Conservation (phyloP, 2,888 invertebrate species). For the Tenthredo distinguenda region DNA sequence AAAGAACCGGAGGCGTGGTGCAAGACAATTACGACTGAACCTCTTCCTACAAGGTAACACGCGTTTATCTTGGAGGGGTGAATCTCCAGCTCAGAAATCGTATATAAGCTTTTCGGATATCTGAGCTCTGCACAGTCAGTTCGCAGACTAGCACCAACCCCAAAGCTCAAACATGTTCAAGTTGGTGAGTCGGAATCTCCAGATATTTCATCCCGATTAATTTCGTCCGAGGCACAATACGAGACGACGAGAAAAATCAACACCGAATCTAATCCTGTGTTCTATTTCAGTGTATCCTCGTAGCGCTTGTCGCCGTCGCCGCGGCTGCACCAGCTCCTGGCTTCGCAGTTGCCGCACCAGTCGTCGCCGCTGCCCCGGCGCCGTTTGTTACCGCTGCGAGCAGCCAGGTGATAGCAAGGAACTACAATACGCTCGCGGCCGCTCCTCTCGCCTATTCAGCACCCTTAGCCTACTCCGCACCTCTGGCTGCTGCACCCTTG, state of each 20-base stretch:
- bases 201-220: background rate
- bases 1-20: slow-evolving; percentile 41
- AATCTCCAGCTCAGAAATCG: background rate
- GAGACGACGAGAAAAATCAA: background rate
- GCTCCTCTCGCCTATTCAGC: slow-evolving; percentile 78
- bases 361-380: slow-evolving; percentile 64
- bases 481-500: slow-evolving; percentile 72
- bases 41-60: background rate
- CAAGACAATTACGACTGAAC: slow-evolving; percentile 23
- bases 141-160: background rate
- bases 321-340: slow-evolving; percentile 64
- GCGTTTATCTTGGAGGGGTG: slow-evolving; percentile 35
- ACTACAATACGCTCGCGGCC: slow-evolving; percentile 82
- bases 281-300: slow-evolving; percentile 69
- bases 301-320: slow-evolving; percentile 76
- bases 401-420: slow-evolving; percentile 83
- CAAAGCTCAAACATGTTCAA: slow-evolving; percentile 36
- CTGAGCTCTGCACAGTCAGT: slow-evolving; percentile 12
- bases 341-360: slow-evolving; percentile 61
- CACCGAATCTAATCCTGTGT: background rate
- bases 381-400: slow-evolving; percentile 84
- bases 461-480: slow-evolving; percentile 79
- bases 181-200: slow-evolving; percentile 8
- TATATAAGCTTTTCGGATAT: slow-evolving; percentile 34
- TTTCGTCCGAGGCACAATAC: background rate